These are phyloP conservation scores for Drosophila paulistorum DNA, from an alignment of 1,140 invertebrate species.

Conservation along the genomic window DNA sequence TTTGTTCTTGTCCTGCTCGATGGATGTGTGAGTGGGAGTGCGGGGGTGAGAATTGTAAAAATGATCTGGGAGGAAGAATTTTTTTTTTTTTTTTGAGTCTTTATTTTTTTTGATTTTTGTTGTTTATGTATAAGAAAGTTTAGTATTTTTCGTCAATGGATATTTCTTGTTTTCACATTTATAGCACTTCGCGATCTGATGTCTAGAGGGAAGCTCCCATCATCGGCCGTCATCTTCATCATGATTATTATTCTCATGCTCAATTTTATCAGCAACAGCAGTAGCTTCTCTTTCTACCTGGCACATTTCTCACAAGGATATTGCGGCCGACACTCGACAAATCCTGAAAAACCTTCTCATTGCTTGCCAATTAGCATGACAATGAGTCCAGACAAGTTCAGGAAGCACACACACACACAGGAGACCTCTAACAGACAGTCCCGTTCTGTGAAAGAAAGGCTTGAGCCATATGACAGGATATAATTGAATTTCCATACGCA, in stretches of 20 bases:
- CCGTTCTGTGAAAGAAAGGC: conserved; percentile 46
- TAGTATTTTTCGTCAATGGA: not conserved
- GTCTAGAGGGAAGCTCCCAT: conserved; percentile 26
- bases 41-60: not conserved
- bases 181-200: conserved; percentile 47
- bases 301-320: conserved; percentile 5
- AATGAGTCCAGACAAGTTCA: conserved; percentile 56
- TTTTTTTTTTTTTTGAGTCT: too few species aligned
- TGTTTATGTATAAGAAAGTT: conserved; percentile 1
- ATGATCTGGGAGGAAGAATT: not conserved
- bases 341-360: conserved; percentile 16
- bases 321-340: conserved; percentile 15
- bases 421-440: conserved; percentile 44
- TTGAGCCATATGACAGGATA: conserved; percentile 61
- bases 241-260: not conserved
- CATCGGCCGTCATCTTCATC: not conserved
- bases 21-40: conserved; percentile 13
- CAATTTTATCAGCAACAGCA: not conserved
- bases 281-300: conserved; percentile 8
- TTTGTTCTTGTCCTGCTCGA: conserved; percentile 46
- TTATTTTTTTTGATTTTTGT: conserved; percentile 22
- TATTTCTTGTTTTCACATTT: conserved; percentile 24
- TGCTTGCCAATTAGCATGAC: conserved; percentile 71
- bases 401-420: conserved; percentile 29
- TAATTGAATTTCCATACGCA: conserved; percentile 54